Conservation (phyloP, 2,113 vertebrate species). For the Riparia riparia region DNA sequence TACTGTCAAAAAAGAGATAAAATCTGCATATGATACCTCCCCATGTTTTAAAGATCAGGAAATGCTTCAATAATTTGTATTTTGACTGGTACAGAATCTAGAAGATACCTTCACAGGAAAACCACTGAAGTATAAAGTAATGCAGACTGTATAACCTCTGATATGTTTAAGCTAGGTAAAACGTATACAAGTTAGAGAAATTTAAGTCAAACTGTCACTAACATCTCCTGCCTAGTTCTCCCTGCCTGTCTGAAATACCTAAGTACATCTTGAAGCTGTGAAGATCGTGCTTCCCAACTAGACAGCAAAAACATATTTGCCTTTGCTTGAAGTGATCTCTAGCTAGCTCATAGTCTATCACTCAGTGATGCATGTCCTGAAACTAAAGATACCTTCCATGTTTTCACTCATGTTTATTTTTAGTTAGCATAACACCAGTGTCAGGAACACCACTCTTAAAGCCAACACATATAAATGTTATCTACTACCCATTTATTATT, state of each 20-base stretch:
- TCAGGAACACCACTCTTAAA: not conserved
- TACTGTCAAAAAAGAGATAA: not conserved
- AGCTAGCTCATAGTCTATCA: not conserved
- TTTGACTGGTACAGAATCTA: not conserved
- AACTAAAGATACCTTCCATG: not conserved
- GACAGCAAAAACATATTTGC: not conserved
- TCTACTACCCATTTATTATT: not conserved
- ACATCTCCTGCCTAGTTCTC: not conserved
- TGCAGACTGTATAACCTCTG: not conserved
- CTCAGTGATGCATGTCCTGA: not conserved
- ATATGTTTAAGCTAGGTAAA: not conserved
- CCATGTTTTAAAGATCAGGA: not conserved
- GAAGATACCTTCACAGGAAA: not conserved
- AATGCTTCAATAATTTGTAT: not conserved
- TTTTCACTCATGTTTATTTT: not conserved
- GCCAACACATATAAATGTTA: fast-evolving
- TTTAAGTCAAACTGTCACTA: not conserved
- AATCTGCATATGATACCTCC: not conserved
- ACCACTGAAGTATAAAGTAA: not conserved
- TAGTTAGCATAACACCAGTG: not conserved
- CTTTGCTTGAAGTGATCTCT: not conserved
- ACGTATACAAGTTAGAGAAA: not conserved
- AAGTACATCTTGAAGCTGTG: not conserved
- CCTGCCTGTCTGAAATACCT: not conserved
- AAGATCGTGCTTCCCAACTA: not conserved